Percentiles rank a stretch among this genome's conserved stretches.
Evolutionary conservation across 2,113 vertebrate genomes (phyloP).

Genomic region (Gallinago jamesoni): DNA sequence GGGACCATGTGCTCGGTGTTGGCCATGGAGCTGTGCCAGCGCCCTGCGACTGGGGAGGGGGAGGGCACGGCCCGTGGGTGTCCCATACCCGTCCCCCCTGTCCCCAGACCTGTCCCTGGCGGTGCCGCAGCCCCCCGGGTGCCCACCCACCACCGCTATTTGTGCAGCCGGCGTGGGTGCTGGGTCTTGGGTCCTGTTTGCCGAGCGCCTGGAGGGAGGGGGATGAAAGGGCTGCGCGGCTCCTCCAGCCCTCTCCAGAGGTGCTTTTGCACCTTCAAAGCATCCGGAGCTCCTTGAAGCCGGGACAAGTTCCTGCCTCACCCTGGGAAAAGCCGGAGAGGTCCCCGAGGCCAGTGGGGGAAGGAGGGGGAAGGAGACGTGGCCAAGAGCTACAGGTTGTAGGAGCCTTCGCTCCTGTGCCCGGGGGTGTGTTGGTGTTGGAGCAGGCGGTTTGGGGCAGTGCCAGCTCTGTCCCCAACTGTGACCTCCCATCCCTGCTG

Average conservation of each 20-base stretch:
- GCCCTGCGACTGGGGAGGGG: accelerated
- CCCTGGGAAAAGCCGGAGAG: neutral
- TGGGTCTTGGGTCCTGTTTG: neutral
- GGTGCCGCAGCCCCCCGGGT: accelerated
- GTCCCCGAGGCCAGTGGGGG: neutral
- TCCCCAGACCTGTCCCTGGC: neutral
- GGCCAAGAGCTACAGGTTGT: neutral
- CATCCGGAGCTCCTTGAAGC: neutral
- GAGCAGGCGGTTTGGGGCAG: neutral
- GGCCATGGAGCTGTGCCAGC: neutral
- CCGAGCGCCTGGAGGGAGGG: accelerated
- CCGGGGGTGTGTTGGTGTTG: neutral
- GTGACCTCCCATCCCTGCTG: neutral
- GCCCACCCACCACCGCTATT: neutral
- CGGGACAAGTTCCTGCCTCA: neutral
- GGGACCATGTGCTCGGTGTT: accelerated
- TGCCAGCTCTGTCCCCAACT: neutral
- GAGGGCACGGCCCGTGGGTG: accelerated
- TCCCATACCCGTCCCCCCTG: too few species aligned
- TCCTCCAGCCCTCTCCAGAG: neutral
- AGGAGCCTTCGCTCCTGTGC: neutral
- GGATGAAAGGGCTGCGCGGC: neutral
- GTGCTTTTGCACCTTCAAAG: neutral
- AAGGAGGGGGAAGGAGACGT: neutral
- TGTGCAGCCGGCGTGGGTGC: accelerated